Evolutionary conservation across 2,113 vertebrate species (phyloP).

Genomic region (Oxygymnocypris stewartii): DNA sequence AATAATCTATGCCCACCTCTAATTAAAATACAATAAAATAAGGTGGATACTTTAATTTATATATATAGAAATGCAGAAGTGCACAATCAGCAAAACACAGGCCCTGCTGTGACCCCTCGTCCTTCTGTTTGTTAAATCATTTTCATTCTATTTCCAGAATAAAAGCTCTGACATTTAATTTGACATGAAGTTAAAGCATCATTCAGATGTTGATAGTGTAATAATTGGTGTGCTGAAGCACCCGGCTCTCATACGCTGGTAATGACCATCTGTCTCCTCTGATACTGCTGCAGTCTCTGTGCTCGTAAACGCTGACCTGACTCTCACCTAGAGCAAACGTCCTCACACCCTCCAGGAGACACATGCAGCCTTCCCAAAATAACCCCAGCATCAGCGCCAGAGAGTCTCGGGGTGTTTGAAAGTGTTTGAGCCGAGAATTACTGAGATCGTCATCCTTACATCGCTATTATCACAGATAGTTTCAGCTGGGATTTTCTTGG

Average conservation of each 20-base stretch:
- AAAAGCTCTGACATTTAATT: neutral
- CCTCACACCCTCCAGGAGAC: conserved; percentile 17
- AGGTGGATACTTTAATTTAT: neutral
- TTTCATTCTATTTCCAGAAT: neutral
- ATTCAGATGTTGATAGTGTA: neutral
- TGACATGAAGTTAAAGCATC: neutral
- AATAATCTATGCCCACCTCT: too few species aligned
- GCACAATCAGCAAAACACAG: neutral
- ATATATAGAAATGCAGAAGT: neutral
- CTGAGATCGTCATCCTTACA: neutral
- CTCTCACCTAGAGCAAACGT: conserved; percentile 12
- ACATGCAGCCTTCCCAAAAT: conserved; percentile 14
- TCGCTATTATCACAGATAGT: conserved; percentile 1
- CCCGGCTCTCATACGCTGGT: neutral
- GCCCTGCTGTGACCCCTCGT: neutral
- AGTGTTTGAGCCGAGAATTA: neutral
- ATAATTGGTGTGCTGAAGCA: conserved; percentile 2
- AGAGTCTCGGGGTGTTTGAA: neutral
- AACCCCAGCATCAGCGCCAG: neutral
- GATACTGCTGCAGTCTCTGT: conserved; percentile 11
- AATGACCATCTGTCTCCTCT: conserved; percentile 32
- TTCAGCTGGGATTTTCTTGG: neutral
- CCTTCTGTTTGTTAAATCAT: neutral
- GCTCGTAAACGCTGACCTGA: conserved; percentile 18
- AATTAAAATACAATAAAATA: neutral